phyloP scores from a whole-genome alignment of 2,113 vertebrate species.

The Gobiocypris rarus region DNA sequence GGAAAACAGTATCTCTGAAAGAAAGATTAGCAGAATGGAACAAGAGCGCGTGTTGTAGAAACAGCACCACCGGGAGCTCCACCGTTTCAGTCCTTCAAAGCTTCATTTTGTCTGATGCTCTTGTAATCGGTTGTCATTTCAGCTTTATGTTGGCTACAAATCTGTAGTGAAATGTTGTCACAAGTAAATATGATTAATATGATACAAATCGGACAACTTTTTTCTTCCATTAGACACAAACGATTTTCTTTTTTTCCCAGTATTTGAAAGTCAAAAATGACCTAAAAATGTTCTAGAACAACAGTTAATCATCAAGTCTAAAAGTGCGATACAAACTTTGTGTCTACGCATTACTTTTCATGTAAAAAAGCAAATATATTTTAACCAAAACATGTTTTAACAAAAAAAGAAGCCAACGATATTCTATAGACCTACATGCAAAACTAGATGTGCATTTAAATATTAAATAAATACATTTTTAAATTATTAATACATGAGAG shows the following conservation, averaged over 20 bases:
- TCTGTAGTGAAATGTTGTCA: neutral
- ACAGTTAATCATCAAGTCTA: neutral
- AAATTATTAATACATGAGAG: constrained; percentile 1
- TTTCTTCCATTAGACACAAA: neutral
- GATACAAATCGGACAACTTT: neutral
- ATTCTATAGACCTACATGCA: neutral
- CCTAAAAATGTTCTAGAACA: neutral
- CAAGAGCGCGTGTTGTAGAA: neutral
- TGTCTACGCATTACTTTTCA: no score
- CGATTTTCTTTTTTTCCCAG: neutral
- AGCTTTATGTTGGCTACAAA: neutral
- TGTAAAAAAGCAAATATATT: neutral
- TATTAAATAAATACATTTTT: neutral
- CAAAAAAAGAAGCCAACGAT: neutral
- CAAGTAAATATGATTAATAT: no score
- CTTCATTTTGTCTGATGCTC: neutral
- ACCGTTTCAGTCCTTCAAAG: neutral
- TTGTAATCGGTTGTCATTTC: neutral
- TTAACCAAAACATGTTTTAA: neutral
- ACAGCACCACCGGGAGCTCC: neutral
- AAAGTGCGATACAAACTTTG: neutral
- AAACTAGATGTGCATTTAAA: neutral
- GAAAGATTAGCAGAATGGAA: neutral
- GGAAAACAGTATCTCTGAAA: neutral
- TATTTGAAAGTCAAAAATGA: neutral